Conservation (phyloP, 2,797 vertebrate genomes). For the Acrossocheilus wenchowensis region DNA sequence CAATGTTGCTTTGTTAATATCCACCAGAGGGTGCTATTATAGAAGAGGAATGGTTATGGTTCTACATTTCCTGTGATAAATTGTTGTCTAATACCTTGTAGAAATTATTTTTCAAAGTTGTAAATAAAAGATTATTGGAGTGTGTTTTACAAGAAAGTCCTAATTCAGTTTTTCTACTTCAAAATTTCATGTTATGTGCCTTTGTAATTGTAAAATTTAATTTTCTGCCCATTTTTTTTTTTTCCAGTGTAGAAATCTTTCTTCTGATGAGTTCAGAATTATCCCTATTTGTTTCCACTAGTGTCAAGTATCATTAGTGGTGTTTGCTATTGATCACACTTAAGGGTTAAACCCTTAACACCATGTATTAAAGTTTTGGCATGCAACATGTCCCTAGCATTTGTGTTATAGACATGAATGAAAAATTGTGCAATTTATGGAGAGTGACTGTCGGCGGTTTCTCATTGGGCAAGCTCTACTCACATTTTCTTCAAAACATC, state of each 20-base stretch:
- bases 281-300: background rate
- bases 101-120: background rate
- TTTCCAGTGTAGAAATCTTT: background rate
- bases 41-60: background rate
- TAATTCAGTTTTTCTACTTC: background rate
- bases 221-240: background rate
- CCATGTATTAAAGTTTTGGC: background rate
- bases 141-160: background rate
- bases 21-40: conserved; percentile 33
- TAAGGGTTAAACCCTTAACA: background rate
- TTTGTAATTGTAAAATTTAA: background rate
- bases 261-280: background rate
- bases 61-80: background rate
- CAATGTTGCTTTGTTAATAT: background rate
- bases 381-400: background rate
- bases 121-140: background rate
- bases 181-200: background rate
- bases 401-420: background rate
- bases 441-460: background rate
- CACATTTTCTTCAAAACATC: background rate
- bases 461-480: background rate
- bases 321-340: background rate
- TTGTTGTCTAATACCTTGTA: background rate
- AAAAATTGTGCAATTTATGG: background rate
- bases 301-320: background rate